These are phyloP conservation scores for Brenthis daphne DNA, from an alignment of 2,888 invertebrate genomes.

Conservation along the genomic window DNA sequence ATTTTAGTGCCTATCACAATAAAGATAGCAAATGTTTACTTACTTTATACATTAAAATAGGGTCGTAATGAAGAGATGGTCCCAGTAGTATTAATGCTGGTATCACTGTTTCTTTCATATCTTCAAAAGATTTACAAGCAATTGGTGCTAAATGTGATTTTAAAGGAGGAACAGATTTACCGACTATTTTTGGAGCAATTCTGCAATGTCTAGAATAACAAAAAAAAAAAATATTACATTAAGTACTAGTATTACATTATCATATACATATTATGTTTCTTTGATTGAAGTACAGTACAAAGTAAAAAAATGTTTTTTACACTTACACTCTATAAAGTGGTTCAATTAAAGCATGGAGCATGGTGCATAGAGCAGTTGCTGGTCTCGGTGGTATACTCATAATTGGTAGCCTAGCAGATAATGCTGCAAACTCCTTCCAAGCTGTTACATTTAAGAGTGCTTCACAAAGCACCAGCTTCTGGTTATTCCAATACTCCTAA, in stretches of 20 bases:
- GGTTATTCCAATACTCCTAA: conserved; percentile 86
- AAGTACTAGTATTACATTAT: background rate
- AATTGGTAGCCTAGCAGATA: conserved; percentile 92
- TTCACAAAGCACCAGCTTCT: conserved; percentile 96
- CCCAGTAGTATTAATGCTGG: conserved; percentile 94
- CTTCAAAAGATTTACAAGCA: conserved; percentile 86
- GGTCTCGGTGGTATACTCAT: conserved; percentile 90
- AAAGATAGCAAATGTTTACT: conserved; percentile 36
- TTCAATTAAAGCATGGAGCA: conserved; percentile 93
- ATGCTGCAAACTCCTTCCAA: conserved; percentile 92
- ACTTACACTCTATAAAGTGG: conserved; percentile 90
- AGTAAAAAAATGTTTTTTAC: background rate
- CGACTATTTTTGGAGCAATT: conserved; percentile 86
- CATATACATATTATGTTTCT: background rate
- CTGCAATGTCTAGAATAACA: conserved; percentile 85
- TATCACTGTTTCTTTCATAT: conserved; percentile 88
- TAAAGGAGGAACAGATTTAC: conserved; percentile 77
- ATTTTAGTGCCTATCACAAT: no score
- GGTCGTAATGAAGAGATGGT: conserved; percentile 93
- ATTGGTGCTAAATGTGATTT: conserved; percentile 84
- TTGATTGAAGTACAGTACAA: background rate
- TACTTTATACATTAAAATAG: conserved; percentile 93
- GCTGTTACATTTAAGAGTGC: conserved; percentile 93
- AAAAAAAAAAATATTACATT: background rate
- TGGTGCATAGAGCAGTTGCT: conserved; percentile 88